Conservation (phyloP, 2,797 vertebrate species). For the Scarus forsteni region DNA sequence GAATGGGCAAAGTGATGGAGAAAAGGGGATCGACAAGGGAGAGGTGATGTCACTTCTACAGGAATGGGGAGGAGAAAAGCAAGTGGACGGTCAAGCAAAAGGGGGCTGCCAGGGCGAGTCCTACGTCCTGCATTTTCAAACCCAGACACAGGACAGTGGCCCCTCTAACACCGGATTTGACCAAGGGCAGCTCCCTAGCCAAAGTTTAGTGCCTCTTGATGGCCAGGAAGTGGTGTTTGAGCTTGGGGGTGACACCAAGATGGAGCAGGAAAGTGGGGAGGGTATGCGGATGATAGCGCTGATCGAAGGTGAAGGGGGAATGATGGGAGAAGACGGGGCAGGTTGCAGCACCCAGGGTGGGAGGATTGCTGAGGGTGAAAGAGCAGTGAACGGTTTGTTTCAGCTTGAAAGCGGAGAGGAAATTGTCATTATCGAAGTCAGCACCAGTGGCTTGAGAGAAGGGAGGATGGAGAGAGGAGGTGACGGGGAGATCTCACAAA, state of each 20-base stretch:
- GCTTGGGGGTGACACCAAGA: conserved; percentile 79
- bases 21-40: conserved; percentile 67
- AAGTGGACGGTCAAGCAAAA: conserved; percentile 51
- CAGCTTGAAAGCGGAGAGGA: conserved; percentile 84
- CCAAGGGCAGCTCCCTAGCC: conserved; percentile 66
- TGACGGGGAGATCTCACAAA: conserved; percentile 67
- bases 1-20: conserved; percentile 69
- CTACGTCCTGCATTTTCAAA: conserved; percentile 86
- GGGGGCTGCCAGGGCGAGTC: conserved; percentile 76
- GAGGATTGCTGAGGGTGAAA: conserved; percentile 53
- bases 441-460: conserved; percentile 84
- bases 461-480: conserved; percentile 67
- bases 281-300: conserved; percentile 87
- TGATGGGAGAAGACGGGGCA: conserved; percentile 64
- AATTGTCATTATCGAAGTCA: conserved; percentile 88
- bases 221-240: conserved; percentile 86
- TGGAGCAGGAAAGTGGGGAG: conserved; percentile 70
- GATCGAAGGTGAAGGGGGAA: conserved; percentile 78
- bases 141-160: conserved; percentile 70
- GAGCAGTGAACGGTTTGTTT: conserved; percentile 82
- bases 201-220: conserved; percentile 79
- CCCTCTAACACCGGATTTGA: conserved; percentile 57
- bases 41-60: conserved; percentile 84
- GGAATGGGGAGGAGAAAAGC: conserved; percentile 80
- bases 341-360: conserved; percentile 54